Evolutionary conservation across 1,140 invertebrate species (phyloP).

Genomic region (Bactericera cockerelli): DNA sequence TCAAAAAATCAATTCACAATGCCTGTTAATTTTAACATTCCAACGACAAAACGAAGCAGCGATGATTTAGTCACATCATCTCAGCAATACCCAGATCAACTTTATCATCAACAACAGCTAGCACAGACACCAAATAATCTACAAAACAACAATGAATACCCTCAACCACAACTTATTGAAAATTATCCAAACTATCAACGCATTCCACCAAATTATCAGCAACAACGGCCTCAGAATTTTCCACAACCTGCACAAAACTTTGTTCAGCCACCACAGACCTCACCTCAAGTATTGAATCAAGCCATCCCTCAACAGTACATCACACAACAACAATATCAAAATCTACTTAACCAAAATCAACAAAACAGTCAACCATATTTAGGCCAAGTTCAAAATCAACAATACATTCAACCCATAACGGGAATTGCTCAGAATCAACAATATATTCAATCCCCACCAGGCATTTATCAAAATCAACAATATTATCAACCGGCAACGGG

Average conservation of each 20-base stretch:
- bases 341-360: neutral
- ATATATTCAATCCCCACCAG: too few relatives aligned
- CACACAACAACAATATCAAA: neutral
- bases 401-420: too few relatives aligned
- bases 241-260: neutral
- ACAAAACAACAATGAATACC: neutral
- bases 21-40: neutral
- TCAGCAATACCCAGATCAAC: neutral
- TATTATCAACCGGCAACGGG: too few relatives aligned
- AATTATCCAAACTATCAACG: conserved; percentile 5
- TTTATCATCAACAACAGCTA: neutral
- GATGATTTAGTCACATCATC: neutral
- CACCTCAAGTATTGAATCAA: neutral
- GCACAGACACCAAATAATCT: neutral
- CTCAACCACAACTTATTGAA: neutral
- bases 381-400: too few relatives aligned
- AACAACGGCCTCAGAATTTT: neutral
- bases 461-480: too few relatives aligned
- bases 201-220: neutral
- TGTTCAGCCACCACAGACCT: neutral
- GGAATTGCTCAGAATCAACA: too few relatives aligned
- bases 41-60: neutral
- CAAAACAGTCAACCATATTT: neutral
- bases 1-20: neutral
- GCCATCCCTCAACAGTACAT: neutral